Evolutionary conservation across 2,888 invertebrate genomes (phyloP), one percentile per base, ranked within the genome.

Genomic region (Chorisops tibialis): DNA sequence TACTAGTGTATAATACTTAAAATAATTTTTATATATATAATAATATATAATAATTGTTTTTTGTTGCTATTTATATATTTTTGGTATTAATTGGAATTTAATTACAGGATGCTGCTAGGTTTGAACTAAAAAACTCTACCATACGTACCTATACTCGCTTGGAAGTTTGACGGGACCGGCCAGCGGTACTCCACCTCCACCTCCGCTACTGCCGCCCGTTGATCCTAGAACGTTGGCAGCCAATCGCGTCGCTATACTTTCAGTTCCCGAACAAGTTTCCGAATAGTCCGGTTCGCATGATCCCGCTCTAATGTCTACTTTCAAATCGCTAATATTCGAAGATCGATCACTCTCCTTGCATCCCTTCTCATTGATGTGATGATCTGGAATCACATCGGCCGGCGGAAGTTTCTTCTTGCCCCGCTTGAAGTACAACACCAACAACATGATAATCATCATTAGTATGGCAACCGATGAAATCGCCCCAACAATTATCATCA

Each of bases 261-360:
- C 85, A 61, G 83, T 83, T 48, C 83, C 83, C 1, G 83, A 83
- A 41, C 83, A 84, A 1, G 85, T 83, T 69, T 85, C 85, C 2
- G 84, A 83, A 68, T 84, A 84, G 66, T 84, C 83, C 75, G 82
- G 79, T 60, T 78, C 78, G 63, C 78, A 77, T 47, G 76, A 65
- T 47, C 77, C 76, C 2, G 93, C 93, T 63, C 93, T 82, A 65
- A 94, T 83, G 78, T 95, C 94, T 67, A 93, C 83, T 79, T 95
- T 95, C 74, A 94, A 81, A 79, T 94, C 94, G 68, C 94, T 94
- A 71, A 94, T 93, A 75, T 93, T 93, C 56, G 94, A 94, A 71
- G 93, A 93, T 68, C 92, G 83, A 75, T 95, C 94, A 65, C 90
- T 91, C 76, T 87, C 88, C 69, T 88, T 87, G 68, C 83, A 86